phyloP scores from a whole-genome alignment of 2,888 invertebrate genomes.

The Meteorus cinctellus region DNA sequence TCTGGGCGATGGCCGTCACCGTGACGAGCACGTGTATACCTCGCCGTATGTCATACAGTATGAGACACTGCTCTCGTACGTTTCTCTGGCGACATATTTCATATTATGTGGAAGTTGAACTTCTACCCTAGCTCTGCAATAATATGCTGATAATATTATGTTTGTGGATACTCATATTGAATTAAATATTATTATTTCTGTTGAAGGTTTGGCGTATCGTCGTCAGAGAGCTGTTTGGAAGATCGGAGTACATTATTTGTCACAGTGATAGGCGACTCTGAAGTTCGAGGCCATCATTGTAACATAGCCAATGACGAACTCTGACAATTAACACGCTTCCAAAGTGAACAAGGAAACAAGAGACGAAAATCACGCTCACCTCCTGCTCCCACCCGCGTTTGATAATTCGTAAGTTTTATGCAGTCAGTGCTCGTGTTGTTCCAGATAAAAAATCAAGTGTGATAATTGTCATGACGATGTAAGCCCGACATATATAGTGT shows the following conservation, averaged over 20 bases:
- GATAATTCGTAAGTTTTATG: constrained; percentile 59
- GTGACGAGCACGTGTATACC: constrained; percentile 72
- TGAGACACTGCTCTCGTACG: constrained; percentile 52
- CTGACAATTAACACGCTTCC: constrained; percentile 61
- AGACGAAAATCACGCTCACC: constrained; percentile 46
- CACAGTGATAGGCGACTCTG: constrained; percentile 65
- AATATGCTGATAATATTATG: background rate
- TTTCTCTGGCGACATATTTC: constrained; percentile 43
- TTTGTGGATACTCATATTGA: constrained; percentile 23
- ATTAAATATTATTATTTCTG: constrained; percentile 49
- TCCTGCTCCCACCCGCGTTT: constrained; percentile 43
- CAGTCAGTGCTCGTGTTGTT: constrained; percentile 69
- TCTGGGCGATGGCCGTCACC: constrained; percentile 71
- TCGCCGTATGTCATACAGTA: constrained; percentile 69
- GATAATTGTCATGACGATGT: constrained; percentile 59
- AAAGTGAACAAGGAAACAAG: constrained; percentile 34
- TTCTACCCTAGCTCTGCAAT: background rate
- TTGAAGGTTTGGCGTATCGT: constrained; percentile 73
- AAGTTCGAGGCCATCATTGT: constrained; percentile 63
- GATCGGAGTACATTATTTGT: constrained; percentile 63
- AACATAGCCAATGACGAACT: constrained; percentile 62
- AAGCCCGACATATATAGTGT: constrained; percentile 52
- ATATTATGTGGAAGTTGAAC: background rate
- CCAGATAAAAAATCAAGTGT: constrained; percentile 64
- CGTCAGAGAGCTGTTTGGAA: constrained; percentile 71